Base-by-base conservation (phyloP, 2,113 vertebrate species). In the Pseudolaguvia tuberculata region DNA sequence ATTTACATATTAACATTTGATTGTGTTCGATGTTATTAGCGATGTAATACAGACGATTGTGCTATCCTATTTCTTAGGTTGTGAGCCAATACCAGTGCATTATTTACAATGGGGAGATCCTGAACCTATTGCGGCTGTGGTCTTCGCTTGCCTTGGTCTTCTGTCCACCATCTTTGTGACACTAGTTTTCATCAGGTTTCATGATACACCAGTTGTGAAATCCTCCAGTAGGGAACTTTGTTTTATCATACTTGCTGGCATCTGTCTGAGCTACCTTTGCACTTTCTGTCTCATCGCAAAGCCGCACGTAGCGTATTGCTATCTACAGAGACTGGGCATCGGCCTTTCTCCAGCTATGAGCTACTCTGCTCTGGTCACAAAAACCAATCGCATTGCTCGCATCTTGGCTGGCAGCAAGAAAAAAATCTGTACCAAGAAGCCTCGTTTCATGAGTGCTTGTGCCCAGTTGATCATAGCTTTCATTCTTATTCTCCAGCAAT, bases 361-460 rank as follows among this genome's bases (percentile, higher is more conserved):
- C 82, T 99, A 99, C 82, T 99, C 97, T 2, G 97, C 97, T 20
- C 87, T 99, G 0, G 96, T 99, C 72, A 99, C 97, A 27, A 99
- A 99, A 90, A 99, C 97, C 79, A 99, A 99, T 81, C 96, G 97
- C 56, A 99, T 99, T 6, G 97, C 97, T 0, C 91, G 96, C 73
- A 99, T 99, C 87, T 88, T 99, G 78, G 97, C 97, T 14, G 97
- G 97, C 74, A 99, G 97, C 89, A 99, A 99, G 87, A 99, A 99
- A 88, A 99, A 99, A 86, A 99, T 99, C 80, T 99, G 97, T 82
- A 99, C 97, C 80, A 98, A 97, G 89, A 99, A 99, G 80, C 97
- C 97, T 0, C 91, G 96, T 76, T 99, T 99, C 86, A 99, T 99
- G 97, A 99, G 95, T 81, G 96, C 97, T 88, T 98, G 96, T 0